Conservation (phyloP, 1,140 invertebrate species). For the Hylaeus volcanicus region DNA sequence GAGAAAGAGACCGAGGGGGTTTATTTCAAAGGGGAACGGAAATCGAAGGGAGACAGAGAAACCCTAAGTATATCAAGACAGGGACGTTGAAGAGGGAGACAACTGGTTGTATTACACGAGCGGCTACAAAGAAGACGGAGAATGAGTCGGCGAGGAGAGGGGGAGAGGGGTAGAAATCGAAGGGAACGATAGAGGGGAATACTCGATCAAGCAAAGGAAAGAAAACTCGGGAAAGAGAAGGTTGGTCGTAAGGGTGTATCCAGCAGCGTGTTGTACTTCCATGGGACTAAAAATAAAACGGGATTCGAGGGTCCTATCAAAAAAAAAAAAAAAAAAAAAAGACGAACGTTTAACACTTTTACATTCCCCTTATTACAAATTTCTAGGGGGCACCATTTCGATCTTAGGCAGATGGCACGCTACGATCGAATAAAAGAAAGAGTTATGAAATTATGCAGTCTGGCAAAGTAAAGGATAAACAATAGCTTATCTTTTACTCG, state of each 20-base stretch:
- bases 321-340: too few relatives aligned
- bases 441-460: too few relatives aligned
- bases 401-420: too few relatives aligned
- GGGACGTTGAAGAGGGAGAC: not conserved
- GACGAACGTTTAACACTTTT: too few relatives aligned
- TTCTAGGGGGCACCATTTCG: too few relatives aligned
- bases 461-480: too few relatives aligned
- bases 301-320: too few relatives aligned
- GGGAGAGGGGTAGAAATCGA: not conserved
- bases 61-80: not conserved
- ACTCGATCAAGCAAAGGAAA: conserved; percentile 2
- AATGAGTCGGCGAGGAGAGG: not conserved
- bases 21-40: not conserved
- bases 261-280: too few relatives aligned
- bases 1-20: not conserved
- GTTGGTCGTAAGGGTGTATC: too few relatives aligned
- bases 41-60: conserved; percentile 1
- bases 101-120: not conserved
- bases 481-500: too few relatives aligned
- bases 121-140: not conserved
- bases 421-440: too few relatives aligned
- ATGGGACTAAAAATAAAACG: not conserved
- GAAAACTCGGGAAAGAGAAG: not conserved
- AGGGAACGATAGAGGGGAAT: not conserved
- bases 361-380: too few relatives aligned